Base-by-base conservation (phyloP, 2,113 vertebrate species). In the Coryphaenoides rupestris region DNA sequence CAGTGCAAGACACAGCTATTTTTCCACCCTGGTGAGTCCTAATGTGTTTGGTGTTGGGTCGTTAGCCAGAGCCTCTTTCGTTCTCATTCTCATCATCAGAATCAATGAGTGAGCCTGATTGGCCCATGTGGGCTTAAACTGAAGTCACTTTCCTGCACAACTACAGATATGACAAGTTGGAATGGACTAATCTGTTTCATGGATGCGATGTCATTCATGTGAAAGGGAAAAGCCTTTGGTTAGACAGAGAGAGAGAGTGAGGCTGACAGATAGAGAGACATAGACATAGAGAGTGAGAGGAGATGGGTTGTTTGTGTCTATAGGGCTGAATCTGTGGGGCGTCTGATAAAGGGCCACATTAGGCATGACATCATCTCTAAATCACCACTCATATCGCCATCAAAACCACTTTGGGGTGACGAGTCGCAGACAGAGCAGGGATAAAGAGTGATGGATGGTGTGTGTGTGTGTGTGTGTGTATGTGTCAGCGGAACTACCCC, bases 341-440 rank as follows among this genome's bases (percentile, higher is more conserved):
- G 60, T 40, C 59, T 70, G 67, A 77, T 78, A 66, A 75, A 77
- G 62, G 53, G 64, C 55, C 57, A 60, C 69, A 70, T 78, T 70
- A 75, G 50, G 55, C 66, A 54, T 53, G 28, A 65, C 64, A 68
- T 77, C 40, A 77, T 74, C 69, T 69, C 46, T 65, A 63, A 66
- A 74, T 74, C 68, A 69, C 65, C 24, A 13, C 49, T 26, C 47
- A 59, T 26, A 54, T 66, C 56, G 47, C 24, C n/a, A 74, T 65
- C 61, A 63, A 55, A 72, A 55, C 17, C 33, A 58, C 3, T 21
- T 0, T 3, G 45, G 26, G 16, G 57, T n/a, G 21, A 57, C 9
- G 52, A 19, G 7, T 40, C 33, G 13, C 33, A 52, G n/a, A 19
- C 55, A 22, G 55, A 57, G 21, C 0, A 15, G 22, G 13, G 14